Conservation (phyloP, 1,140 invertebrate species). For the Zaprionus kolodkinae region DNA sequence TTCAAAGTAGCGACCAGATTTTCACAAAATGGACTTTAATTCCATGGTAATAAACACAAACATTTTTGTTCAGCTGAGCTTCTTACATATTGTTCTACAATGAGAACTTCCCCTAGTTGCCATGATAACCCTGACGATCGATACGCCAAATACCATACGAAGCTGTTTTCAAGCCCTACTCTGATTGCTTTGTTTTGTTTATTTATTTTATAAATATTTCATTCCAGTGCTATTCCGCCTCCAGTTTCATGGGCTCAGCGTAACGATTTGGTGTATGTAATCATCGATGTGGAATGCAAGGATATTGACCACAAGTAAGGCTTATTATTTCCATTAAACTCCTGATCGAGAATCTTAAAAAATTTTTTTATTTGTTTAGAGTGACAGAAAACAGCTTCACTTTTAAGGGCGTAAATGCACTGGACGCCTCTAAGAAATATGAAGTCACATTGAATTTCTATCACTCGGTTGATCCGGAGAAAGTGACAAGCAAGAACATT, state of each 20-base stretch:
- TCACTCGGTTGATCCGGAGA: constrained; percentile 92
- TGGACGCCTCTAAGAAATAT: constrained; percentile 93
- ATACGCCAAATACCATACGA: not conserved
- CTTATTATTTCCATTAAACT: not conserved
- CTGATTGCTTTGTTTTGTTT: constrained; percentile 38
- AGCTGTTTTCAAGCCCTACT: constrained; percentile 19
- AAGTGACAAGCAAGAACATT: constrained; percentile 88
- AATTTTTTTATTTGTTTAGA: constrained; percentile 76
- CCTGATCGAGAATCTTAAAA: not conserved
- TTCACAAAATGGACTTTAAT: constrained; percentile 54
- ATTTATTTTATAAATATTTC: constrained; percentile 20
- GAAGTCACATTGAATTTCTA: constrained; percentile 94
- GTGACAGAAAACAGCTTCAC: constrained; percentile 92
- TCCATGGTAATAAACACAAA: constrained; percentile 49
- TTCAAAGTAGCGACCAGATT: constrained; percentile 33
- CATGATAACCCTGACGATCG: constrained; percentile 30
- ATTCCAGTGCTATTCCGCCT: constrained; percentile 87
- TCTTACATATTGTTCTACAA: constrained; percentile 30
- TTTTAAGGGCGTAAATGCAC: constrained; percentile 92
- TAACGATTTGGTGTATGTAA: constrained; percentile 91
- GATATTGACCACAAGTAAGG: constrained; percentile 90
- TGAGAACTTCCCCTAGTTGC: constrained; percentile 38
- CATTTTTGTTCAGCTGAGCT: constrained; percentile 30
- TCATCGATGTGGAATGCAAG: constrained; percentile 95
- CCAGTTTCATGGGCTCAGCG: constrained; percentile 97